phyloP scores from a whole-genome alignment of 2,797 vertebrate genomes.

The Spinibarbus caldwelli region DNA sequence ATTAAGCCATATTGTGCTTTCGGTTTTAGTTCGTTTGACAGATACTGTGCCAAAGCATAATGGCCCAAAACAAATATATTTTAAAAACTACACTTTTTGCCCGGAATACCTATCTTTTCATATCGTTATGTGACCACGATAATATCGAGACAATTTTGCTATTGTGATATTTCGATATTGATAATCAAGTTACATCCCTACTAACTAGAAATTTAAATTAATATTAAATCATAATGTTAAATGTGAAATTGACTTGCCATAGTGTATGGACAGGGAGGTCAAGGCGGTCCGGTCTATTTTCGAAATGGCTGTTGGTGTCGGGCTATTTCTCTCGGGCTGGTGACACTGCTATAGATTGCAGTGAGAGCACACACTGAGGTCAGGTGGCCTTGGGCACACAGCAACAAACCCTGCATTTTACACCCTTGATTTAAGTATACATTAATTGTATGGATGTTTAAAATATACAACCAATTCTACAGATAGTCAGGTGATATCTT shows the following conservation, averaged over 20 bases:
- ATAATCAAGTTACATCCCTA: no score
- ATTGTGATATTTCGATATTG: no score
- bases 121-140: no score
- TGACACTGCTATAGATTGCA: constrained; percentile 53
- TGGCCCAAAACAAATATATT: no score
- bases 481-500: background rate
- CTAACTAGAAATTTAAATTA: background rate
- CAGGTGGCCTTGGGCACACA: constrained; percentile 29
- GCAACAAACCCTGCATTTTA: background rate
- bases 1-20: no score
- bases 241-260: constrained; percentile 15
- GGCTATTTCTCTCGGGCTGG: constrained; percentile 65
- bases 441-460: background rate
- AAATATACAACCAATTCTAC: background rate
- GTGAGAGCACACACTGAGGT: constrained; percentile 42
- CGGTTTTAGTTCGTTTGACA: no score
- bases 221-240: background rate
- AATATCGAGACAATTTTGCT: no score
- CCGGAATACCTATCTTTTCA: no score
- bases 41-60: no score
- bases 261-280: constrained; percentile 36
- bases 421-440: constrained; percentile 5
- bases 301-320: constrained; percentile 67
- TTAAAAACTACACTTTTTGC: no score
- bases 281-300: constrained; percentile 75